A percentile compares a stretch with the other conserved stretches of the same genome.
Conservation (phyloP, 2,797 vertebrate genomes). For the Xyrichtys novacula region DNA sequence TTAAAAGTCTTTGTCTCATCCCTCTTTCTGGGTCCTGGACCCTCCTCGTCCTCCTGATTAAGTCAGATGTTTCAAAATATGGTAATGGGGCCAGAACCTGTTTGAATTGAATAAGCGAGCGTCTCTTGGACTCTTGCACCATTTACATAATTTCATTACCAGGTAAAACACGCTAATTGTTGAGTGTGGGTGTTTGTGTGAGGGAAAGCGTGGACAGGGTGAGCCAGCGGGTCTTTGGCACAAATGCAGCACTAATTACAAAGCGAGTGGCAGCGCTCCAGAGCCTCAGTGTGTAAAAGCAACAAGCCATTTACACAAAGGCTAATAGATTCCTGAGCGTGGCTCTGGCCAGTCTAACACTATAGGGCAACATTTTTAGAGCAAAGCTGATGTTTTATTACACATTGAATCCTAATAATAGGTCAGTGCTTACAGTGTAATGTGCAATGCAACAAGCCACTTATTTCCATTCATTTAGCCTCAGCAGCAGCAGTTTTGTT, state of each 20-base stretch:
- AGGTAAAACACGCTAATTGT: slow-evolving; percentile 99
- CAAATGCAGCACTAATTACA: slow-evolving; percentile 96
- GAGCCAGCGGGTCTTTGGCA: slow-evolving; percentile 89
- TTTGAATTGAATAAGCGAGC: slow-evolving; percentile 92
- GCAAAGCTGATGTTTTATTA: slow-evolving; percentile 70
- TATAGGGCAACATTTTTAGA: slow-evolving; percentile 69
- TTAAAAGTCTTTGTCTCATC: slow-evolving; percentile 91
- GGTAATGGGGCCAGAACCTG: slow-evolving; percentile 89
- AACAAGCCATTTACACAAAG: slow-evolving; percentile 78
- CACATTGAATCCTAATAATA: slow-evolving; percentile 77
- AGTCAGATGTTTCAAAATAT: slow-evolving; percentile 99
- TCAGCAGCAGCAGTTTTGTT: slow-evolving; percentile 28
- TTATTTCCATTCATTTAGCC: slow-evolving; percentile 46
- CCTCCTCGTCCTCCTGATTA: slow-evolving; percentile 96
- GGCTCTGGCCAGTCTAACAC: slow-evolving; percentile 61
- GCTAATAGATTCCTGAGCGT: slow-evolving; percentile 80
- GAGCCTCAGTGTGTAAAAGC: slow-evolving; percentile 70
- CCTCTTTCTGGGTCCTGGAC: slow-evolving; percentile 92
- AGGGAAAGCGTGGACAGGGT: slow-evolving; percentile 63
- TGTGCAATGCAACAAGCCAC: slow-evolving; percentile 34
- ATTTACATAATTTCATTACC: slow-evolving; percentile 99
- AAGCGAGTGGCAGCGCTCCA: slow-evolving; percentile 91
- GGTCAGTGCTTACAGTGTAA: slow-evolving; percentile 60
- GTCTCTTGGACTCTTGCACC: slow-evolving; percentile 81
- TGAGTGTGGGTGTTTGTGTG: slow-evolving; percentile 84